These are phyloP conservation scores for Erethizon dorsatum DNA, from an alignment of 2,797 vertebrate species.

Conservation along the genomic window DNA sequence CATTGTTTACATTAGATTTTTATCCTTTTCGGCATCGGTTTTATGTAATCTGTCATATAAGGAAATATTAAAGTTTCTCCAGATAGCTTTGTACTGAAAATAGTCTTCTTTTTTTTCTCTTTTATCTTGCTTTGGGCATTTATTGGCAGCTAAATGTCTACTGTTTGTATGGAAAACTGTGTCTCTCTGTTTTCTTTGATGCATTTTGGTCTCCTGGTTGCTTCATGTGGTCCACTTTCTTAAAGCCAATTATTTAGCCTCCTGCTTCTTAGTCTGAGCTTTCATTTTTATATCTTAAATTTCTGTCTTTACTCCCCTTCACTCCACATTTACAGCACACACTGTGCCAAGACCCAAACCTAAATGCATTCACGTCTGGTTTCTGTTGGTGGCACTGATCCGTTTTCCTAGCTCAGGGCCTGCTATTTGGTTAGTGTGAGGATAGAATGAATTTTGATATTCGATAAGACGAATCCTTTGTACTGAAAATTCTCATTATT, in stretches of 20 bases:
- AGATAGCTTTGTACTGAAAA: neutral
- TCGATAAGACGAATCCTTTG: neutral
- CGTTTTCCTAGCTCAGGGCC: no score
- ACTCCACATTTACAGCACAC: rapidly evolving
- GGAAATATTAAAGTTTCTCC: neutral
- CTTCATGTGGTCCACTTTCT: neutral
- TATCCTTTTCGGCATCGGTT: neutral
- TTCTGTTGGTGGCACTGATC: neutral
- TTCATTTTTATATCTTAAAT: conserved; percentile 5
- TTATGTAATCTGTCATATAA: neutral
- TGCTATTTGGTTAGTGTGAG: neutral
- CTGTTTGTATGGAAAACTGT: neutral
- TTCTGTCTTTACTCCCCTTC: neutral
- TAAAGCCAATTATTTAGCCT: neutral
- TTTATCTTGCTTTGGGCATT: neutral
- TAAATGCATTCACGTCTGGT: neutral
- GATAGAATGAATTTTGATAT: neutral
- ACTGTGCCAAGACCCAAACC: neutral
- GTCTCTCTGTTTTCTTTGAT: neutral
- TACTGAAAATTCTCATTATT: neutral
- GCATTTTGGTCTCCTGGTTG: neutral
- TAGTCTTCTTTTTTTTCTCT: neutral
- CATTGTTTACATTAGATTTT: neutral
- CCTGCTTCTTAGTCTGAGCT: neutral
- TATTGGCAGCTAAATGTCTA: neutral